Base-by-base conservation (phyloP, 2,888 invertebrate species). In the Rotaria socialis region DNA sequence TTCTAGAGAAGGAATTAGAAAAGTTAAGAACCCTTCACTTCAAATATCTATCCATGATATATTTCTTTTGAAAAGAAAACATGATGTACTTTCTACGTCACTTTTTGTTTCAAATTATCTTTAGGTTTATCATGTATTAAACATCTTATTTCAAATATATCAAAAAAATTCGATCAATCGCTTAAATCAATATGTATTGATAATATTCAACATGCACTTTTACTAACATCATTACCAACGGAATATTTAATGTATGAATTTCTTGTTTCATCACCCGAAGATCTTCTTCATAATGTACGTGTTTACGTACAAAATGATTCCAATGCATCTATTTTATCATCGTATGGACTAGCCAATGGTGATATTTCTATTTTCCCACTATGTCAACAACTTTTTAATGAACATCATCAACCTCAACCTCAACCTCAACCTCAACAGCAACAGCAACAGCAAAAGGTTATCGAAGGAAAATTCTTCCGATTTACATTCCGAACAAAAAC, bases 181-280 rank as follows among this genome's bases (percentile, higher is more conserved):
- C n/a, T 80, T 10, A n/a, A 24, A 80, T 80, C 47, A n/a, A 80
- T 47, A 10, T 80, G 80, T 80, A 47, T 43, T 80, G 47, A 80
- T 47, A 80, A 80, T 80, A 22, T 80, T 47, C 80, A 47, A 47
- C 80, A 80, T 80, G 80, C 80, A 5, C 47, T 80, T n/a, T n/a
- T 80, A 80, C n/a, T 80, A 10, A 80, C 80, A 43, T 80, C 80
- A 10, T 47, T 80, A 47, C 47, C 80, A n/a, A 80, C 47, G 10
- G 80, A 80, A 80, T 80, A 80, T 47, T 47, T 80, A 47, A 80
- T 80, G 10, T 47, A 80, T 80, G 80, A 80, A 80, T 80, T 80
- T 80, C 11, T 24, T 24, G 14, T 80, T n/a, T 80, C 80, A 47
- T 80, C 80, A 24, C 47, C 80, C 0, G 80, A 80, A n/a, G 80